A percentile compares a stretch with the other conserved stretches of the same genome.
Conservation (phyloP, 2,888 invertebrate genomes). For the Calephelis perditalis region DNA sequence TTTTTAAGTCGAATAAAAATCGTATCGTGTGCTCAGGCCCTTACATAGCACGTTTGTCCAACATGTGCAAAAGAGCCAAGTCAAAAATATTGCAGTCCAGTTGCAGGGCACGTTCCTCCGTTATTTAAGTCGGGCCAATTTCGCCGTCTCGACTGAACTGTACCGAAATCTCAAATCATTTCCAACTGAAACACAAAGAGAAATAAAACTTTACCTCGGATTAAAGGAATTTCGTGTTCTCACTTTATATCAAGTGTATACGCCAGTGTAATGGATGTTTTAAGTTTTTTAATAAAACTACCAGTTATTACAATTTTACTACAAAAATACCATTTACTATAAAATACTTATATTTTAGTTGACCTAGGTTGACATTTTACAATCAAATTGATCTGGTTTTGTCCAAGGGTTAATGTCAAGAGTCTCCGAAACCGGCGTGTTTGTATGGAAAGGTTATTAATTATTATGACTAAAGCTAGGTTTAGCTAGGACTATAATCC, state of each 20-base stretch:
- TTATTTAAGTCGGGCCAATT: conserved; percentile 65
- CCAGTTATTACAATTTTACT: no score
- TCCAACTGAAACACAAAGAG: conserved; percentile 32
- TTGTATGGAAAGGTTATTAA: no score
- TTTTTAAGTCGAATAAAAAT: no score
- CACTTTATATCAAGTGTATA: background rate
- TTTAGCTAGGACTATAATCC: no score
- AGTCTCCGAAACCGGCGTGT: no score
- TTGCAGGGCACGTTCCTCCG: conserved; percentile 64
- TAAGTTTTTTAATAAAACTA: conserved; percentile 2
- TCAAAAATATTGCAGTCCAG: conserved; percentile 60
- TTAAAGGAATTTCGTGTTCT: conserved; percentile 17
- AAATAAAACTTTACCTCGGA: conserved; percentile 35
- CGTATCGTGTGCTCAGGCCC: no score
- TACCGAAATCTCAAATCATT: conserved; percentile 50
- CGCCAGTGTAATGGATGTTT: background rate
- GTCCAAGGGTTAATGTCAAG: no score
- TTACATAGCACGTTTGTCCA: background rate
- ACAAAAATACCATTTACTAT: no score
- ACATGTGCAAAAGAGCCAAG: conserved; percentile 7
- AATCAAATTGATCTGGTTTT: no score
- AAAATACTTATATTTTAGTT: no score
- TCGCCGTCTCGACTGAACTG: conserved; percentile 48
- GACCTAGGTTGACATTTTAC: no score
- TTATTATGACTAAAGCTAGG: no score